These are phyloP conservation scores for Sminthopsis crassicaudata DNA, from an alignment of 2,113 vertebrate species.

Conservation along the genomic window DNA sequence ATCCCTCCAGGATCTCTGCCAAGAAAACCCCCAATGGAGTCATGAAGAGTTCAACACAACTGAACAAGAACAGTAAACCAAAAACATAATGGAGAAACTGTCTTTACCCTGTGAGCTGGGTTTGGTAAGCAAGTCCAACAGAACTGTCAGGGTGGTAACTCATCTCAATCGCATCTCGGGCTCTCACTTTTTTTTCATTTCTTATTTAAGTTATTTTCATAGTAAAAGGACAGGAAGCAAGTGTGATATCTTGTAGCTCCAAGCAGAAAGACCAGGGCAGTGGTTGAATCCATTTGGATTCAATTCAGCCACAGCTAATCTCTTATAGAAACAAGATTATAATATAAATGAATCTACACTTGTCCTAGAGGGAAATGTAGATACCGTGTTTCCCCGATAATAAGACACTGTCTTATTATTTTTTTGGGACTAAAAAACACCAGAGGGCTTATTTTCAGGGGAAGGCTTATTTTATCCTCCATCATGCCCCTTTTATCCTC, in stretches of 20 bases:
- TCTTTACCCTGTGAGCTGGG: background rate
- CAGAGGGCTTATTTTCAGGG: too few species aligned
- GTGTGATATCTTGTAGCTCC: conserved; percentile 15
- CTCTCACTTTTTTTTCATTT: conserved; percentile 29
- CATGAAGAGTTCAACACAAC: background rate
- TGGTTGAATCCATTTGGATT: conserved; percentile 42
- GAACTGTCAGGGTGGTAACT: background rate
- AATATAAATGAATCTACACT: conserved; percentile 59
- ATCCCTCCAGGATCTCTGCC: background rate
- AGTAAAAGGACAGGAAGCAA: conserved; percentile 46
- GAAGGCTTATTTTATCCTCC: too few species aligned
- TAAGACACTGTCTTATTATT: too few species aligned
- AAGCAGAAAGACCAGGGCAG: background rate
- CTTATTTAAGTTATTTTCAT: conserved; percentile 41
- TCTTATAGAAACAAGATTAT: conserved; percentile 51
- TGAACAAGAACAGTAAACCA: conserved; percentile 25
- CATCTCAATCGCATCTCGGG: conserved; percentile 16
- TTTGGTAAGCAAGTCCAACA: background rate
- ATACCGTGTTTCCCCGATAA: too few species aligned
- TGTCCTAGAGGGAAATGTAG: conserved; percentile 66
- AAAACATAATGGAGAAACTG: background rate
- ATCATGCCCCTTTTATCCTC: too few species aligned
- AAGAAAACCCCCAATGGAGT: background rate
- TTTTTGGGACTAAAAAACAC: too few species aligned
- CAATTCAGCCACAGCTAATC: conserved; percentile 33